phyloP scores from a whole-genome alignment of 2,888 invertebrate species.

The Cryptocheilus praepositus region DNA sequence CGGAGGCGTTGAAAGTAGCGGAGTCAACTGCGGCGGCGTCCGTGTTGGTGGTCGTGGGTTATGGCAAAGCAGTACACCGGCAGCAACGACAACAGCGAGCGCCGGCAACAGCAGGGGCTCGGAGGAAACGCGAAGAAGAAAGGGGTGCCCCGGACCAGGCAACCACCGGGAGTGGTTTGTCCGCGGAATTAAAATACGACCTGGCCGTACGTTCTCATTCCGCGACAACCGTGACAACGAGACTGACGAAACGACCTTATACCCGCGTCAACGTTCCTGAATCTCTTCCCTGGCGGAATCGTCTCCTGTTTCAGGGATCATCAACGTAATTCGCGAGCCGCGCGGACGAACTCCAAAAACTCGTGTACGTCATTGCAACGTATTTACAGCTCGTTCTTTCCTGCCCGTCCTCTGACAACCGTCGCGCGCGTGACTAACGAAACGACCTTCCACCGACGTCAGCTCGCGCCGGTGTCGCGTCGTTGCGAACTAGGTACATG shows the following conservation, averaged over 20 bases:
- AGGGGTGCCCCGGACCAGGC: slow-evolving; percentile 53
- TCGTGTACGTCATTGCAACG: slow-evolving; percentile 18
- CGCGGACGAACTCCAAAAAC: neutral
- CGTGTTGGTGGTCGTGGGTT: slow-evolving; percentile 39
- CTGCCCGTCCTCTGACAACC: too few species aligned
- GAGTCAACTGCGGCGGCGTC: neutral
- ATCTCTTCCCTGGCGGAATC: slow-evolving; percentile 39
- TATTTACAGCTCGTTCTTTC: slow-evolving; percentile 31
- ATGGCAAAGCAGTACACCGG: slow-evolving; percentile 3
- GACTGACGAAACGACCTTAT: slow-evolving; percentile 72
- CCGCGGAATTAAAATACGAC: slow-evolving; percentile 74
- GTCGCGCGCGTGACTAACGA: too few species aligned
- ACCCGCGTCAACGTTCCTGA: slow-evolving; percentile 56
- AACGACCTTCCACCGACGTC: too few species aligned
- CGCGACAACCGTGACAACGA: slow-evolving; percentile 68
- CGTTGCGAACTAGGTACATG: too few species aligned
- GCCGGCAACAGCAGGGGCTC: slow-evolving; percentile 36
- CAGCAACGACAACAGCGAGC: slow-evolving; percentile 31
- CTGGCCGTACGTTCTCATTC: slow-evolving; percentile 73
- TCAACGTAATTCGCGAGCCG: slow-evolving; percentile 6
- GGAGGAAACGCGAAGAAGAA: slow-evolving; percentile 63
- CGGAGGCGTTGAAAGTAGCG: slow-evolving; percentile 13
- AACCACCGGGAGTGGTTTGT: slow-evolving; percentile 60
- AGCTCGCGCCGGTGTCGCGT: too few species aligned
- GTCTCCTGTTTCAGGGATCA: slow-evolving; percentile 39